These are phyloP conservation scores for Acipenser transmontanus DNA, from an alignment of 2,797 vertebrate species.

Conservation along the genomic window DNA sequence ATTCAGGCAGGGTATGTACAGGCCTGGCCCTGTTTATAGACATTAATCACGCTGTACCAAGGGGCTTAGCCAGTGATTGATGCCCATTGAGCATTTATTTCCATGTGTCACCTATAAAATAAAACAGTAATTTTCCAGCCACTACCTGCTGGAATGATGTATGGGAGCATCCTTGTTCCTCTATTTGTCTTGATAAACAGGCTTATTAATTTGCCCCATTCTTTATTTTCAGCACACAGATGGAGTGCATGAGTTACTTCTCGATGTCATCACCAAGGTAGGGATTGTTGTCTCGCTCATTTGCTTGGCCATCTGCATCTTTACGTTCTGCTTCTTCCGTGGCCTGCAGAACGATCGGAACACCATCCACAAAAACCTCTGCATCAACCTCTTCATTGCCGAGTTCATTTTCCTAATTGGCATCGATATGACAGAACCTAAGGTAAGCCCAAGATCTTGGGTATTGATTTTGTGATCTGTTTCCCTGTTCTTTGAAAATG, in stretches of 20 bases:
- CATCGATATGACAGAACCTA: conserved; percentile 89
- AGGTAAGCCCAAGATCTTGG: conserved; percentile 62
- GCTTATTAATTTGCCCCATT: conserved; percentile 45
- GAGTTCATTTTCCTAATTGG: conserved; percentile 97
- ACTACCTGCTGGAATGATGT: conserved; percentile 26
- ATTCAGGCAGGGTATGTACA: background rate
- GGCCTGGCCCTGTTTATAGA: conserved; percentile 4
- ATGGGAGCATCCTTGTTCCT: conserved; percentile 20
- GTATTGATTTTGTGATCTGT: conserved; percentile 22
- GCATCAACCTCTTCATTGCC: conserved; percentile 96
- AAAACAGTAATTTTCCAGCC: conserved; percentile 27
- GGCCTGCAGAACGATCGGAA: conserved; percentile 97
- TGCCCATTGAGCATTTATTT: conserved; percentile 23
- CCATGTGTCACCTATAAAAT: conserved; percentile 32
- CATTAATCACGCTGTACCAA: conserved; percentile 26
- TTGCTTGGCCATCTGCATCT: conserved; percentile 94
- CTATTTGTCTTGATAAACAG: conserved; percentile 36
- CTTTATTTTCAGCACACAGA: conserved; percentile 66
- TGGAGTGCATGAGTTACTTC: conserved; percentile 77
- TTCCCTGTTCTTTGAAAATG: too few species aligned
- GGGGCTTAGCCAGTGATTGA: conserved; percentile 21
- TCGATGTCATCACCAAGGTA: conserved; percentile 91
- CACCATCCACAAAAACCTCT: conserved; percentile 98
- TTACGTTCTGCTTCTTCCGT: conserved; percentile 98
- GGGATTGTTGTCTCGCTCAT: conserved; percentile 93